These are phyloP conservation scores for Tympanuchus pallidicinctus DNA, from an alignment of 2,113 vertebrate species.

Conservation along the genomic window DNA sequence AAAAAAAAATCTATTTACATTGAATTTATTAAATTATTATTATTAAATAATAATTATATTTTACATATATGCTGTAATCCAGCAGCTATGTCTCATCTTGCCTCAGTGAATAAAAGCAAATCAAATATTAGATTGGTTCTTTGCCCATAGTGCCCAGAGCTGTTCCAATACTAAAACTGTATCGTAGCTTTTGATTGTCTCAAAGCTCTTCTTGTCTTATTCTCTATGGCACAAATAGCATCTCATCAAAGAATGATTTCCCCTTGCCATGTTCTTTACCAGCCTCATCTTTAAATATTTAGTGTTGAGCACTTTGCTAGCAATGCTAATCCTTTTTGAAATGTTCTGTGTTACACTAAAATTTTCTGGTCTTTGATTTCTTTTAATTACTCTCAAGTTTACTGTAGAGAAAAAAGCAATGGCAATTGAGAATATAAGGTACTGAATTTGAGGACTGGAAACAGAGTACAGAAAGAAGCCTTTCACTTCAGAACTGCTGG, in stretches of 20 bases:
- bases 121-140: background rate
- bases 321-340: background rate
- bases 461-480: background rate
- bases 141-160: background rate
- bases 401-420: background rate
- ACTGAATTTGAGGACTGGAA: background rate
- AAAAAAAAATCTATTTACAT: background rate
- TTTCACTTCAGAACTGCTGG: slow-evolving; percentile 31
- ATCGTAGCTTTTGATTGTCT: background rate
- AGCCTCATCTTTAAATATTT: background rate
- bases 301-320: background rate
- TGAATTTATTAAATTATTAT: background rate
- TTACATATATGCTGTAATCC: background rate
- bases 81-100: background rate
- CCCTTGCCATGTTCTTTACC: background rate
- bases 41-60: background rate
- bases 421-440: background rate
- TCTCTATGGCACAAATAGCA: background rate
- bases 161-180: background rate
- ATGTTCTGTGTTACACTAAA: background rate
- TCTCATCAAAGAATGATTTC: background rate
- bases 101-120: background rate
- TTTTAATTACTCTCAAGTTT: background rate
- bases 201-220: background rate
- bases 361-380: background rate